These are phyloP conservation scores for Auanema freiburgensis DNA, from an alignment of 2,888 invertebrate genomes.

Conservation along the genomic window DNA sequence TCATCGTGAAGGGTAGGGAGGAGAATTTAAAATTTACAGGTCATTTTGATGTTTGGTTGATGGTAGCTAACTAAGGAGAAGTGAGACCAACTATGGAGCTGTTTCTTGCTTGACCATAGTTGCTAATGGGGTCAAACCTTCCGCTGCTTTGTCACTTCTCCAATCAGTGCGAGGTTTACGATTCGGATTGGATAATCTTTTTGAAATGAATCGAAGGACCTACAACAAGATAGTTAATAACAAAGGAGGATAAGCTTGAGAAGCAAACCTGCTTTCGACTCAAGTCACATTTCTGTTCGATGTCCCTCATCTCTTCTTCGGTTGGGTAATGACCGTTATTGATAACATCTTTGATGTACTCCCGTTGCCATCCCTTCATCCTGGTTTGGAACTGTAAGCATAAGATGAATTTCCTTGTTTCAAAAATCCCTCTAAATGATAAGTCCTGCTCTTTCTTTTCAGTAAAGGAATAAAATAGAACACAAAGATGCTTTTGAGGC, in stretches of 20 bases:
- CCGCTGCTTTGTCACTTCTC: constrained; percentile 17
- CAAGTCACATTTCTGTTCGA: constrained; percentile 42
- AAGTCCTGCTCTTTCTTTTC: too few relatives aligned
- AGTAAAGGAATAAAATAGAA: too few relatives aligned
- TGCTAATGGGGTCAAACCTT: neutral
- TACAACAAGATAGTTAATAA: constrained; percentile 13
- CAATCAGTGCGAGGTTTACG: constrained; percentile 38
- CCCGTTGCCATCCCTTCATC: constrained; percentile 49
- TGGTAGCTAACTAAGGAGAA: too few relatives aligned
- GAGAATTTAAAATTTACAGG: too few relatives aligned
- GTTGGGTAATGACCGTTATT: constrained; percentile 45
- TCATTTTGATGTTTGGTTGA: too few relatives aligned
- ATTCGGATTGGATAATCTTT: constrained; percentile 40
- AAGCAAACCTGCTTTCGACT: constrained; percentile 36
- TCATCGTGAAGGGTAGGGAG: too few relatives aligned
- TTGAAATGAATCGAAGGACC: constrained; percentile 46
- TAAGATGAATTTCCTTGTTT: constrained; percentile 11
- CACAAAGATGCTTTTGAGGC: too few relatives aligned
- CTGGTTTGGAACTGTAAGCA: constrained; percentile 33
- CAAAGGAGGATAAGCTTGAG: neutral
- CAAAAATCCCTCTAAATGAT: neutral
- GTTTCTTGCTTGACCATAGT: too few relatives aligned
- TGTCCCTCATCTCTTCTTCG: constrained; percentile 41
- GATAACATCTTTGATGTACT: constrained; percentile 46
- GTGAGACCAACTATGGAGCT: too few relatives aligned